These are phyloP conservation scores for Merops nubicus DNA, from an alignment of 2,113 vertebrate species.

Conservation along the genomic window DNA sequence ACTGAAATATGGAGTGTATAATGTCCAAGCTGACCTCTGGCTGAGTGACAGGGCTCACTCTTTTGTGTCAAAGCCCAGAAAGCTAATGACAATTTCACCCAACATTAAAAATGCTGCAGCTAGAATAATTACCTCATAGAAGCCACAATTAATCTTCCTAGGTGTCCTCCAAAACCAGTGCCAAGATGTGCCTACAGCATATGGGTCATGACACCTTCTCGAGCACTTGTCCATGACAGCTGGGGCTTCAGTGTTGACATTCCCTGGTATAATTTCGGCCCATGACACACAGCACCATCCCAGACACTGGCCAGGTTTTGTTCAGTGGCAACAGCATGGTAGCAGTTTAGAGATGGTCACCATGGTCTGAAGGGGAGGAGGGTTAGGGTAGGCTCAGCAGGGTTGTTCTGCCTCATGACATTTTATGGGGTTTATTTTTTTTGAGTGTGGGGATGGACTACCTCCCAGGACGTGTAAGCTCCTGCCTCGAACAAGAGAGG, in stretches of 20 bases:
- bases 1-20: background rate
- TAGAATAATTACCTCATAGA: background rate
- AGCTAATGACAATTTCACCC: background rate
- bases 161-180: background rate
- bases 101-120: background rate
- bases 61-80: background rate
- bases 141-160: background rate
- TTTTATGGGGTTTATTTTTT: background rate
- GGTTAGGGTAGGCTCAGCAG: background rate
- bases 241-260: background rate
- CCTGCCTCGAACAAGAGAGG: background rate
- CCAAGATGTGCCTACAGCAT: background rate
- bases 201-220: background rate
- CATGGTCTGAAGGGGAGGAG: background rate
- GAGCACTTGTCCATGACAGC: too few species aligned
- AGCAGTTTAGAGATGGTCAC: background rate
- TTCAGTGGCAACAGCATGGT: background rate
- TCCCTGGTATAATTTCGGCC: background rate
- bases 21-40: background rate
- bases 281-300: fast-evolving
- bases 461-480: background rate
- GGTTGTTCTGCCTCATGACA: background rate
- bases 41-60: background rate
- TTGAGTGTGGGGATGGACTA: background rate
- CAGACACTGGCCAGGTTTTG: background rate